A percentile compares a stretch with the other conserved stretches of the same genome.
Evolutionary conservation across 2,797 vertebrate genomes (phyloP).

Genomic region (Tenualosa ilisha): DNA sequence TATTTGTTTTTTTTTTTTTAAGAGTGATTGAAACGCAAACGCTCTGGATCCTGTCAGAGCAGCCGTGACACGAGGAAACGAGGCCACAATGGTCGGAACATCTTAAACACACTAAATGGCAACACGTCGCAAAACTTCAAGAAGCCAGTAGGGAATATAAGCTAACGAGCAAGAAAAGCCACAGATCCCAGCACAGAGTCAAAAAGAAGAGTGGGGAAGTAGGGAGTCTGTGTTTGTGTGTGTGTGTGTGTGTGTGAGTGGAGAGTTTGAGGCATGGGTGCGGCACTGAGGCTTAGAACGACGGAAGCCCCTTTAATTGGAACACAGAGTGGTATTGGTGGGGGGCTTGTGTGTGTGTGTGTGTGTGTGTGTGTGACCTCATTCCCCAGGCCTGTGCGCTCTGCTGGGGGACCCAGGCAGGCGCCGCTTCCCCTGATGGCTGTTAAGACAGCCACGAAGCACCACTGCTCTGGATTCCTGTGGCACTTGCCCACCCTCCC

Average conservation of each 20-base stretch:
- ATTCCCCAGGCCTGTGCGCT: conserved; percentile 30
- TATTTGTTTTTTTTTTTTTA: neutral
- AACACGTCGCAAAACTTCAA: conserved; percentile 30
- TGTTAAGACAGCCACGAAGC: conserved; percentile 37
- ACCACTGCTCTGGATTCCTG: conserved; percentile 38
- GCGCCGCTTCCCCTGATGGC: conserved; percentile 31
- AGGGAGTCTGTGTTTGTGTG: conserved; percentile 8
- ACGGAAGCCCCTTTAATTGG: conserved; percentile 34
- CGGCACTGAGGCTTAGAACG: neutral
- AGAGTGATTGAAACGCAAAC: neutral
- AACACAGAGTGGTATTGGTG: neutral
- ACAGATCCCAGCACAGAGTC: neutral
- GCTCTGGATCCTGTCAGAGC: conserved; percentile 3
- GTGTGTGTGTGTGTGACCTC: conserved; percentile 32
- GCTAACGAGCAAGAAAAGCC: conserved; percentile 35
- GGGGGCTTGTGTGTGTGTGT: neutral
- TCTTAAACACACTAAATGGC: conserved; percentile 30
- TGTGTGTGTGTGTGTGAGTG: neutral
- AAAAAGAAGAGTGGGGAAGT: neutral
- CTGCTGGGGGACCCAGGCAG: conserved; percentile 17
- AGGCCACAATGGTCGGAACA: conserved; percentile 28
- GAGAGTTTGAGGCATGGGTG: conserved; percentile 18
- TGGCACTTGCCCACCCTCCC: conserved; percentile 25
- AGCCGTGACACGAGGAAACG: neutral
- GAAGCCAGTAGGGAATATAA: conserved; percentile 15